Evolutionary conservation across 1,140 invertebrate species (phyloP), one percentile per base, ranked within the genome.

Genomic region (Saccostrea echinata): DNA sequence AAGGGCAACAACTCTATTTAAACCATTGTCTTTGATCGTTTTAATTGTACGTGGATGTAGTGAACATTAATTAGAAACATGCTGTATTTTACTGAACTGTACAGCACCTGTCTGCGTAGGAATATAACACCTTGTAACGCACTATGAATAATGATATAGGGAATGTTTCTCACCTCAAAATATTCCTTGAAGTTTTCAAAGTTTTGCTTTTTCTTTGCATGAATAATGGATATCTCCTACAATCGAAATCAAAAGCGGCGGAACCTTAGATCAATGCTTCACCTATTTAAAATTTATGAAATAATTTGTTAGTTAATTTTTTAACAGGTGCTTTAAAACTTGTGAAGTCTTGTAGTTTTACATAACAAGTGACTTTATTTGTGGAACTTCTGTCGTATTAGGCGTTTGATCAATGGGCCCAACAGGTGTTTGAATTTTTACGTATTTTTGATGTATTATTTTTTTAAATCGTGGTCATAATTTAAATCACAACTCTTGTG

Each of bases 381-480:
- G 30, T 13, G 27, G 27, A 30, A 33, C 30, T 33, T 33, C 24
- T 30, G 68, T 76, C 24, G 68, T 30, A 30, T 33, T 76, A 27
- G 33, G 13, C 27, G 24, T 76, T 76, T 76, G 68, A 76, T 76
- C 68, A 30, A 76, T 18, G 68, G 16, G 68, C 68, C 30, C 16
- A 30, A 12, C 68, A 76, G 68, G 68, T 76, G 68, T 76, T 27
- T 30, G 68, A 33, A 33, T 76, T 76, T 76, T 27, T 76, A 76
- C 68, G 55, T 61, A 61, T 76, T 76, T 76, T 76, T 30, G 27
- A 76, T 16, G 68, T 61, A 61, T 61, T 61, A 61, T 61, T 43
- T 3, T 61, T 61, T 61, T 61, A 21, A 21, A 61, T 61, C n/a
- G 55, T 61, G 55, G 6, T 18, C 18, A 61, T 61, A 61, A 21